These are phyloP conservation scores for Dromas ardeola DNA, from an alignment of 2,113 vertebrate species.

Conservation along the genomic window DNA sequence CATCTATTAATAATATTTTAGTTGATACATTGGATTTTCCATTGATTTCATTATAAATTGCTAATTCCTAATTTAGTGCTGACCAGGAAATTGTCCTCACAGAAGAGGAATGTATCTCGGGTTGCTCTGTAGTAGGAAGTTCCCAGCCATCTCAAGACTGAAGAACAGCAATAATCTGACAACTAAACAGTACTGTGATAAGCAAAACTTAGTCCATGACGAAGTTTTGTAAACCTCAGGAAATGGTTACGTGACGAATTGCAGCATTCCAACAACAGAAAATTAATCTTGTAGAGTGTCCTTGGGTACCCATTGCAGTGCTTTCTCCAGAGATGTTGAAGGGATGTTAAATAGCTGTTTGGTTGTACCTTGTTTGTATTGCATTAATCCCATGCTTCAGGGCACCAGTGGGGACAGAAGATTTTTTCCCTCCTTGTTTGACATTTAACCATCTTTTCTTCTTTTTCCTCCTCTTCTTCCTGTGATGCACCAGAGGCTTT, in stretches of 20 bases:
- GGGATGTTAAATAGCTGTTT: neutral
- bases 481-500: neutral
- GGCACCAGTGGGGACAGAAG: neutral
- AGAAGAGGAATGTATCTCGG: neutral
- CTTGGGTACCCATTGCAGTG: neutral
- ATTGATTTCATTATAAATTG: neutral
- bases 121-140: neutral
- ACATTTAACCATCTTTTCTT: neutral
- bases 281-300: neutral
- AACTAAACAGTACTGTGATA: neutral
- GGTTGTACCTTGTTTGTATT: neutral
- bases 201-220: neutral
- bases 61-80: neutral
- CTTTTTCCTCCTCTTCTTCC: neutral
- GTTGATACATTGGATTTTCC: neutral
- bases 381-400: neutral
- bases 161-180: neutral
- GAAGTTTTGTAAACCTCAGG: neutral
- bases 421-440: neutral
- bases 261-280: neutral
- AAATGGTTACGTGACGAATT: neutral
- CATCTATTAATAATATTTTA: neutral
- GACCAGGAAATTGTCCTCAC: neutral
- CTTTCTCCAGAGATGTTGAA: neutral
- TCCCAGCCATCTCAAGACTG: neutral